Evolutionary conservation across 2,797 vertebrate genomes (phyloP), one percentile per base, ranked within the genome.

Genomic region (Siniperca obscura): DNA sequence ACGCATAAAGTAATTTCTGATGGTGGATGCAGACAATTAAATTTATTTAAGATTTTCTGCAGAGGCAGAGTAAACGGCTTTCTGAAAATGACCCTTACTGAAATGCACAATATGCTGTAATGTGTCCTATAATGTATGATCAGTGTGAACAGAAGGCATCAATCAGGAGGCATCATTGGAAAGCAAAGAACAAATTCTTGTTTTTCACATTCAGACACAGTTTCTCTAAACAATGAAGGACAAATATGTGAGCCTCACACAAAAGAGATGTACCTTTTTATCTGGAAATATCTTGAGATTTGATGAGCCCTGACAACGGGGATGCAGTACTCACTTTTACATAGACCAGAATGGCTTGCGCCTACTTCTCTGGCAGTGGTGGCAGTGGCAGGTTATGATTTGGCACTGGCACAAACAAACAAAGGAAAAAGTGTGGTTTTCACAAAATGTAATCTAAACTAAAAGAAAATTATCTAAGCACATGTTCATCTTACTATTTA

Each of bases 1-100:
- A 95, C 90, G 94, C 95, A 96, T 95, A 95, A 95, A 96, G 95
- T 95, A 90, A 95, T 96, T 96, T 95, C 94, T 95, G 92, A 95
- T 95, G 95, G 95, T 89, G 95, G 95, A 95, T 96, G 93, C 95
- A 96, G 95, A 95, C 95, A 96, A 95, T 96, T 96, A 96, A 95
- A 96, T 95, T 95, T 96, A 96, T 95, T 96, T 94, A 95, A 96
- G 95, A 95, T 95, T 95, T 95, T 95, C 93, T 91, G 94, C 92
- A 93, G 90, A 91, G 90, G 91, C 92, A 90, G 91, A 89, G 86
- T 88, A 89, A 93, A 93, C 84, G 85, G 92, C 90, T 92, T 91
- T 91, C 75, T 90, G 89, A 90, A 94, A 94, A 94, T 95, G 94
- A 95, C 94, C 93, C 91, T 91, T 64, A 70, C 79, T 84, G 85